A percentile compares a stretch with the other conserved stretches of the same genome.
Conservation (phyloP, 2,888 invertebrate genomes). For the Agriopis marginaria region DNA sequence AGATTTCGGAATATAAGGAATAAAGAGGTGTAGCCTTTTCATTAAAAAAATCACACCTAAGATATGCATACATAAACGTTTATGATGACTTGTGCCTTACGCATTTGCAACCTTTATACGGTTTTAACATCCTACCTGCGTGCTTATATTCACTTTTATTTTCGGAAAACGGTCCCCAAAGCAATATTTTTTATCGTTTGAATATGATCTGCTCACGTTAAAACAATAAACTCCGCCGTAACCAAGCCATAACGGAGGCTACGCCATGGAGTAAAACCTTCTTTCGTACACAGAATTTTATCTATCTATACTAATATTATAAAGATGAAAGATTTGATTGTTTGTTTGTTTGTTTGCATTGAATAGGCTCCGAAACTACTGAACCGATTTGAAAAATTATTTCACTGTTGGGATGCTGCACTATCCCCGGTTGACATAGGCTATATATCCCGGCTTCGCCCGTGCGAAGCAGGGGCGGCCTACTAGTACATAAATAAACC, state of each 20-base stretch:
- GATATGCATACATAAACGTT: conserved; percentile 9
- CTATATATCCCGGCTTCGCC: no score
- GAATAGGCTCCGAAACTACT: no score
- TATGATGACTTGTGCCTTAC: neutral
- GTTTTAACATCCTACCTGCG: conserved; percentile 11
- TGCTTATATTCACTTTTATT: conserved; percentile 23
- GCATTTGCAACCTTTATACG: conserved; percentile 5
- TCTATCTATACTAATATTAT: no score
- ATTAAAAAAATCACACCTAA: neutral
- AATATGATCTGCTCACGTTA: conserved; percentile 39
- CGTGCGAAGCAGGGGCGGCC: no score
- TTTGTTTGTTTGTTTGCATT: no score
- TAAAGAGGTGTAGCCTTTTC: no score
- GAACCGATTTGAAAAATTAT: no score
- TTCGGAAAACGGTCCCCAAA: conserved; percentile 19
- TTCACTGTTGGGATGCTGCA: no score
- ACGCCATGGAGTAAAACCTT: neutral
- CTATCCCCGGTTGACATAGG: no score
- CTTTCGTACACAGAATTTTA: neutral
- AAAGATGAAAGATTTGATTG: no score
- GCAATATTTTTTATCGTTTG: conserved; percentile 35
- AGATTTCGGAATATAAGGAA: no score
- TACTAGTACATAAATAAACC: no score
- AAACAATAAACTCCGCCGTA: conserved; percentile 41
- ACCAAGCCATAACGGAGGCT: conserved; percentile 14